Conservation (phyloP, 2,797 vertebrate species). For the Amniataba percoides region DNA sequence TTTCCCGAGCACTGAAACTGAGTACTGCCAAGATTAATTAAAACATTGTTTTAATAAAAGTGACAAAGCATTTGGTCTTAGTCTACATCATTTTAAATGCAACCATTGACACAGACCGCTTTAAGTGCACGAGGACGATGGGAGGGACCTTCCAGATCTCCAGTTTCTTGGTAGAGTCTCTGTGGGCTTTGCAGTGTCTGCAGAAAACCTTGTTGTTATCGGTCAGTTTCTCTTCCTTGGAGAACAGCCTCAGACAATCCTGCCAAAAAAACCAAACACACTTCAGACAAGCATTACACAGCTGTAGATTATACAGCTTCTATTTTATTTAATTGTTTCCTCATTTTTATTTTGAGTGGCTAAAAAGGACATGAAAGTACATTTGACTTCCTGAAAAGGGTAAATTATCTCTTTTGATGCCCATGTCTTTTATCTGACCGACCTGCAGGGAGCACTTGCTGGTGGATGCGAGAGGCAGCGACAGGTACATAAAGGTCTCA, state of each 20-base stretch:
- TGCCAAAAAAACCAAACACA: slow-evolving; percentile 63
- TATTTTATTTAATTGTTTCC: too few species aligned
- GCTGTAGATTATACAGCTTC: not conserved
- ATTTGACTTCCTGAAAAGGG: too few species aligned
- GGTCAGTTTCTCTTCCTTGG: slow-evolving; percentile 96
- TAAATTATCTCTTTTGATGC: not conserved
- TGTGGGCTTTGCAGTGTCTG: slow-evolving; percentile 94
- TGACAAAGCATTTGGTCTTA: not conserved
- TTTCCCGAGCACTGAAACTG: not conserved
- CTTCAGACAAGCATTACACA: not conserved
- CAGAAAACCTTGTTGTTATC: slow-evolving; percentile 98
- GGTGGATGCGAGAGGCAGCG: slow-evolving; percentile 92
- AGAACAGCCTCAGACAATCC: slow-evolving; percentile 98
- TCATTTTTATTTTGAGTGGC: too few species aligned
- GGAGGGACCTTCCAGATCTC: slow-evolving; percentile 99
- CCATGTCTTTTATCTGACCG: not conserved
- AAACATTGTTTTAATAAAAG: not conserved
- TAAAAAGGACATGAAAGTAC: too few species aligned
- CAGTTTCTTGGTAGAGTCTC: slow-evolving; percentile 97
- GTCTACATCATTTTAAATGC: not conserved
- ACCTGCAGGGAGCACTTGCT: slow-evolving; percentile 98
- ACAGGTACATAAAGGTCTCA: slow-evolving; percentile 99
- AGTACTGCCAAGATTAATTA: not conserved
- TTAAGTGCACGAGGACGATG: slow-evolving; percentile 95
- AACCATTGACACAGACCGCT: slow-evolving; percentile 86